phyloP scores from a whole-genome alignment of 37 sponge, comb jelly and placozoan genomes.

The Halichondria panicea region DNA sequence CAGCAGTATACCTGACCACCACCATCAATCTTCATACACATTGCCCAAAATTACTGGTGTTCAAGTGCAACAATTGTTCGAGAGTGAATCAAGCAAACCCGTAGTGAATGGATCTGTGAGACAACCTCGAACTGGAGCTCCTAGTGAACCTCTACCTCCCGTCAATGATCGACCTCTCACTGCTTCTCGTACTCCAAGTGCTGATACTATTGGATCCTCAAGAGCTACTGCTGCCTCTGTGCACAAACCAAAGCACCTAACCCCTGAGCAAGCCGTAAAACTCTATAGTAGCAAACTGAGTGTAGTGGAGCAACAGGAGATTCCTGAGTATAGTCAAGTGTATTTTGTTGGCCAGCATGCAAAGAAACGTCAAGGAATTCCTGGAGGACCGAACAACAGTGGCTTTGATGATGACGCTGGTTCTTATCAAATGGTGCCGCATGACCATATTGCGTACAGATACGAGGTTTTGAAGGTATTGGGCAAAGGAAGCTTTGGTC shows the following conservation, averaged over 20 bases:
- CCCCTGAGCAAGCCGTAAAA: constrained; percentile 89
- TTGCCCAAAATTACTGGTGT: constrained; percentile 62
- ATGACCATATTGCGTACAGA: constrained; percentile 95
- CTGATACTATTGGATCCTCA: not conserved
- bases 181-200: constrained; percentile 4
- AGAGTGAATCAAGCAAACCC: too few relatives aligned
- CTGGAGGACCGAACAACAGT: constrained; percentile 82
- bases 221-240: constrained; percentile 14
- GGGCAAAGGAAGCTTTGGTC: constrained; percentile 99
- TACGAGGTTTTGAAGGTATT: constrained; percentile 93
- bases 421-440: constrained; percentile 78
- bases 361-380: constrained; percentile 87
- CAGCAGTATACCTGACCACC: constrained; percentile 32
- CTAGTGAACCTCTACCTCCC: constrained; percentile 28
- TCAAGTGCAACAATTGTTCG: constrained; percentile 79
- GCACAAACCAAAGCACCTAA: constrained; percentile 64
- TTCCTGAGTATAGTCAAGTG: constrained; percentile 77
- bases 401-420: constrained; percentile 97
- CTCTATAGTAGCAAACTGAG: constrained; percentile 93
- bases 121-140: not conserved
- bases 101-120: constrained; percentile 8
- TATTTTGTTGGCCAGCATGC: constrained; percentile 95
- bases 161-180: constrained; percentile 61
- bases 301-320: constrained; percentile 93
- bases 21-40: constrained; percentile 20